These are phyloP conservation scores for Columbina picui DNA, from an alignment of 2,113 vertebrate species.

Conservation along the genomic window DNA sequence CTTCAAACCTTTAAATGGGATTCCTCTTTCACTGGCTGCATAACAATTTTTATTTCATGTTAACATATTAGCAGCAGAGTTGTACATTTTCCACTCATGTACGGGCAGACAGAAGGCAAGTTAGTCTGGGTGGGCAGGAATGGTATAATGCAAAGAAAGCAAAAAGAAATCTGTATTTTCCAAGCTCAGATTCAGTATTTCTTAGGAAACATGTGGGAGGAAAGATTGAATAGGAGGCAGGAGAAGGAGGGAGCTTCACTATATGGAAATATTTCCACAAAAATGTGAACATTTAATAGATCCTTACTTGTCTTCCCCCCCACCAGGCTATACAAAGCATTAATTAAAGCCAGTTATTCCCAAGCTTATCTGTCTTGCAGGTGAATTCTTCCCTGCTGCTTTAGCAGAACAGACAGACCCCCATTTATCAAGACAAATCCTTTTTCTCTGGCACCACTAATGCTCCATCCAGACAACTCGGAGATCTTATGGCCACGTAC, in stretches of 20 bases:
- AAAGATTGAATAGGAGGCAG: slow-evolving; percentile 9
- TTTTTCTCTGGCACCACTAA: not conserved
- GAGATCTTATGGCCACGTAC: not conserved
- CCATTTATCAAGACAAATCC: not conserved
- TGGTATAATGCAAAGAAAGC: not conserved
- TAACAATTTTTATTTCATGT: not conserved
- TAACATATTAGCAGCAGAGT: not conserved
- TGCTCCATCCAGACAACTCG: not conserved
- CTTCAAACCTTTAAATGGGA: not conserved
- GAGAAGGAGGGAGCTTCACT: not conserved
- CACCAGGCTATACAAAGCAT: slow-evolving; percentile 2
- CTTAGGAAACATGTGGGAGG: not conserved
- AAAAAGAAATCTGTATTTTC: not conserved
- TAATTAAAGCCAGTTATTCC: slow-evolving; percentile 29
- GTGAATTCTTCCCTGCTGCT: not conserved
- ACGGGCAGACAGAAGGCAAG: not conserved
- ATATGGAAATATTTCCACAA: slow-evolving; percentile 10
- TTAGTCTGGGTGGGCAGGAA: not conserved
- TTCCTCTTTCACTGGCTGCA: not conserved
- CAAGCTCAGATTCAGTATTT: not conserved
- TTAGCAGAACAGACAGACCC: not conserved
- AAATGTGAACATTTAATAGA: slow-evolving; percentile 1
- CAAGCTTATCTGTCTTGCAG: not conserved
- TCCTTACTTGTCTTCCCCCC: not conserved
- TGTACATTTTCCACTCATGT: not conserved